phyloP scores from a whole-genome alignment of 2,888 invertebrate species.

The Eretmocerus hayati region DNA sequence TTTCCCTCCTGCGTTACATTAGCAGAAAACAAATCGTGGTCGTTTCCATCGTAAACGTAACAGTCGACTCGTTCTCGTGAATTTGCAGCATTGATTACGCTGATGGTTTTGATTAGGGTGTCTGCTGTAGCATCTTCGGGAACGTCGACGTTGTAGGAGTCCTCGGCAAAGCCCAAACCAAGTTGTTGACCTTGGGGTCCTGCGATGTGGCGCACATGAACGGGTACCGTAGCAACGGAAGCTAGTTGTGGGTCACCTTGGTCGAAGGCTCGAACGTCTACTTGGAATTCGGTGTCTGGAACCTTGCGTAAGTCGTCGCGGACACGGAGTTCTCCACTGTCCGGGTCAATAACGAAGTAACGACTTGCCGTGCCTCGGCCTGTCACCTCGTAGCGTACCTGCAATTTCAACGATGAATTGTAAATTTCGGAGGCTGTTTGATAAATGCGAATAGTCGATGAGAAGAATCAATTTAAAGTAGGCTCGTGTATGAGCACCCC shows the following conservation, averaged over 20 bases:
- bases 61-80: slow-evolving; percentile 68
- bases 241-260: slow-evolving; percentile 79
- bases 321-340: slow-evolving; percentile 72
- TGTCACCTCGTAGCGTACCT: slow-evolving; percentile 68
- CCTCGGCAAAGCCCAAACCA: slow-evolving; percentile 82
- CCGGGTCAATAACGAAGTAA: slow-evolving; percentile 83
- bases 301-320: slow-evolving; percentile 80
- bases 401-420: no score
- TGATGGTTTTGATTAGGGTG: slow-evolving; percentile 61
- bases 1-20: slow-evolving; percentile 72
- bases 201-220: slow-evolving; percentile 77
- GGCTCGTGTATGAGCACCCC: no score
- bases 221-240: slow-evolving; percentile 71
- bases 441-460: no score
- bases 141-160: slow-evolving; percentile 74
- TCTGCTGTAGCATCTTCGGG: slow-evolving; percentile 68
- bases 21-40: slow-evolving; percentile 65
- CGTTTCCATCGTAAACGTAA: slow-evolving; percentile 69
- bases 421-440: no score
- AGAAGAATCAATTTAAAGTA: no score
- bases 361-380: slow-evolving; percentile 75
- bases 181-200: slow-evolving; percentile 63
- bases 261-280: slow-evolving; percentile 67
- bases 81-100: slow-evolving; percentile 63
- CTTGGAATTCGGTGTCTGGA: slow-evolving; percentile 77